Evolutionary conservation across 2,888 invertebrate genomes (phyloP).

Genomic region (Phalera bucephala): DNA sequence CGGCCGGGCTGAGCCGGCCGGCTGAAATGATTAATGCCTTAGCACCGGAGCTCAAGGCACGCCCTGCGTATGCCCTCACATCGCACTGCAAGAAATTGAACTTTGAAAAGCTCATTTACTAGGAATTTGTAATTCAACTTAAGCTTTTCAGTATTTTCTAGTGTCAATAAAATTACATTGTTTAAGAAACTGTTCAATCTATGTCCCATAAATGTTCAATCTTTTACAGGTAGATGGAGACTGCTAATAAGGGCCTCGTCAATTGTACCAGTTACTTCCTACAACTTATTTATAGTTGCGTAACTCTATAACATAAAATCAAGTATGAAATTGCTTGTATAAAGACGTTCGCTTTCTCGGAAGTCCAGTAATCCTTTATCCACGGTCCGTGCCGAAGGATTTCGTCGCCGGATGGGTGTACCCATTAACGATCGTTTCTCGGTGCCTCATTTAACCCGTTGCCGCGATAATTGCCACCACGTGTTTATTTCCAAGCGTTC

Average conservation of each 20-base stretch:
- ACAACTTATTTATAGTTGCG: slow-evolving; percentile 54
- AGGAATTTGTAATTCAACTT: slow-evolving; percentile 41
- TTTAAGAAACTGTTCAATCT: background rate
- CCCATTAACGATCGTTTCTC: slow-evolving; percentile 77
- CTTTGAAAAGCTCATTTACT: slow-evolving; percentile 53
- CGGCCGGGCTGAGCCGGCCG: slow-evolving; percentile 39
- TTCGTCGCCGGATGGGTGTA: slow-evolving; percentile 73
- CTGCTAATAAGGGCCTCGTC: slow-evolving; percentile 14
- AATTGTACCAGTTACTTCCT: slow-evolving; percentile 31
- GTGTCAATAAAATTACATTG: too few relatives aligned
- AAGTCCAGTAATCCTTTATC: slow-evolving; percentile 59
- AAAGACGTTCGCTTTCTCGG: slow-evolving; percentile 54
- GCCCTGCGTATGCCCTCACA: slow-evolving; percentile 31
- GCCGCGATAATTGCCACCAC: slow-evolving; percentile 82
- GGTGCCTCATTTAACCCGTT: slow-evolving; percentile 81
- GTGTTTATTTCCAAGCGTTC: slow-evolving; percentile 79
- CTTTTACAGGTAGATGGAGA: slow-evolving; percentile 29
- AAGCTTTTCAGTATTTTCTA: too few relatives aligned
- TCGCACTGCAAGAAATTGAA: slow-evolving; percentile 43
- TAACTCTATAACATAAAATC: slow-evolving; percentile 46
- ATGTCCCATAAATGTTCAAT: background rate
- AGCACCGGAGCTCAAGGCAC: slow-evolving; percentile 43
- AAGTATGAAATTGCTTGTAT: slow-evolving; percentile 43
- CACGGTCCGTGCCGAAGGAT: slow-evolving; percentile 45
- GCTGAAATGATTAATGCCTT: slow-evolving; percentile 67